Evolutionary conservation across 2,113 vertebrate species (phyloP).

Genomic region (Cochlearius cochlearius): DNA sequence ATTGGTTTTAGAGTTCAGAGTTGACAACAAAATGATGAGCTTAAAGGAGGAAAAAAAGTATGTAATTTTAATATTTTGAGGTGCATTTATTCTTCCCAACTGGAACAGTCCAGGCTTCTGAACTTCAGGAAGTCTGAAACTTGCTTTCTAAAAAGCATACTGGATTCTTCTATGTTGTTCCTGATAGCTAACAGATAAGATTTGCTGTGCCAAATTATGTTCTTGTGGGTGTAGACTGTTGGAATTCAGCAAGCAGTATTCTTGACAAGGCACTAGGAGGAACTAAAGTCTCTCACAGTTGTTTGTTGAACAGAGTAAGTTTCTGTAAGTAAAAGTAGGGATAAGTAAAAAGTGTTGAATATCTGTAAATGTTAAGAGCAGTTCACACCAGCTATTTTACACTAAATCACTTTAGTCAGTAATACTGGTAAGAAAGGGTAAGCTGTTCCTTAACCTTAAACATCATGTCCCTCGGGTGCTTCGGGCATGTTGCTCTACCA

Average conservation of each 20-base stretch:
- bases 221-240: neutral
- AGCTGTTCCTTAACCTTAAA: neutral
- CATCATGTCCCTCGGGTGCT: neutral
- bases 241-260: neutral
- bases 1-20: neutral
- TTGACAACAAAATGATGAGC: neutral
- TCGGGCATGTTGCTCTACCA: neutral
- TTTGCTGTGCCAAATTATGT: neutral
- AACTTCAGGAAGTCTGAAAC: neutral
- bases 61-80: neutral
- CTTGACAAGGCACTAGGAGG: neutral
- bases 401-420: neutral
- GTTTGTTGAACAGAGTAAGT: neutral
- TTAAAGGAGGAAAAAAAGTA: neutral
- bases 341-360: neutral
- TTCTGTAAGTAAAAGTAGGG: neutral
- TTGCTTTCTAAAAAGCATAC: constrained; percentile 10
- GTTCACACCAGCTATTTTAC: neutral
- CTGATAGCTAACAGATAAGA: neutral
- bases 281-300: neutral
- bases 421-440: neutral
- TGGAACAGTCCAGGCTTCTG: neutral
- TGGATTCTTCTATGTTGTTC: neutral
- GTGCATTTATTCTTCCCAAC: neutral
- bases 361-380: neutral